Evolutionary conservation across 2,888 invertebrate genomes (phyloP).

Genomic region (Acrobasis repandana): DNA sequence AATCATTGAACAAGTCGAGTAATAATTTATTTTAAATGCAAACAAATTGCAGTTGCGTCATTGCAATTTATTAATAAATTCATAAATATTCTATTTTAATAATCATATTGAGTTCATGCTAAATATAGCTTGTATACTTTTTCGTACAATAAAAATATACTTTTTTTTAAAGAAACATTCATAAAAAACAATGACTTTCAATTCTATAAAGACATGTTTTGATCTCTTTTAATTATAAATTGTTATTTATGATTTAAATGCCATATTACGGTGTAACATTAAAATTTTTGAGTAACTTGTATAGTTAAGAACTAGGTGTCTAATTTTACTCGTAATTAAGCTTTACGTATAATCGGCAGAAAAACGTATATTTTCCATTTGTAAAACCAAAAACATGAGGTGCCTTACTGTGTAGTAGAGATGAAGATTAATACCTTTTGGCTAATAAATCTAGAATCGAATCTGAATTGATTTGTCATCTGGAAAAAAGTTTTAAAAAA

Average conservation of each 20-base stretch:
- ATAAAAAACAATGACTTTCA: not conserved
- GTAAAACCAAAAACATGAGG: slow-evolving; percentile 67
- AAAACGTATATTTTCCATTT: slow-evolving; percentile 35
- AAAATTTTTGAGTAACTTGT: slow-evolving; percentile 45
- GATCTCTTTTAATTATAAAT: slow-evolving; percentile 78
- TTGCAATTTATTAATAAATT: no score
- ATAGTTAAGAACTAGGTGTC: slow-evolving; percentile 5
- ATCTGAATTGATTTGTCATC: no score
- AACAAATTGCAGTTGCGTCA: no score
- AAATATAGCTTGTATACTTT: no score
- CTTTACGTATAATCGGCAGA: slow-evolving; percentile 26
- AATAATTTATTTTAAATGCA: no score
- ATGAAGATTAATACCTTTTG: slow-evolving; percentile 37
- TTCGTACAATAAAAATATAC: no score
- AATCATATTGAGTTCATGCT: no score
- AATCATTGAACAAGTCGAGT: no score
- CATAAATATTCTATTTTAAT: no score
- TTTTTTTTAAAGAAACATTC: no score
- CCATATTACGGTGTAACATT: slow-evolving; percentile 79
- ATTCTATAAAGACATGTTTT: slow-evolving; percentile 43
- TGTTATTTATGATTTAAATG: slow-evolving; percentile 77
- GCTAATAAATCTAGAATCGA: slow-evolving; percentile 27
- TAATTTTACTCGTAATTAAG: slow-evolving; percentile 4
- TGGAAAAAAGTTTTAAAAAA: no score
- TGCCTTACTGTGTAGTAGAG: slow-evolving; percentile 61